Percentiles rank a stretch among this genome's conserved stretches.
These are phyloP conservation scores for Microtus richardsoni DNA, from an alignment of 2,113 vertebrate genomes.

Conservation along the genomic window DNA sequence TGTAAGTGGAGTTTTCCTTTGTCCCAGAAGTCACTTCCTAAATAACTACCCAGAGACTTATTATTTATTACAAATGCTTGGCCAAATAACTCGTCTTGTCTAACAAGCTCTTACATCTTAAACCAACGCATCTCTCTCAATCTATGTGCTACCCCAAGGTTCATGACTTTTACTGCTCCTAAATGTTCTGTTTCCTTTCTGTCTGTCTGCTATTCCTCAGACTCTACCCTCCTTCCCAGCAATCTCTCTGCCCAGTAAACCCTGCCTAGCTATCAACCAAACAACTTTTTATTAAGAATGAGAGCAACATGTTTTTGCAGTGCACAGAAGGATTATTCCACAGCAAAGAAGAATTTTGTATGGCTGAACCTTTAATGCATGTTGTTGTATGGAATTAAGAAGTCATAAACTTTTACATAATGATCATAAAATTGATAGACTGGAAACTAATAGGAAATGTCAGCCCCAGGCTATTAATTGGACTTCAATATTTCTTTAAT, in stretches of 20 bases:
- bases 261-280: not conserved
- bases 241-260: not conserved
- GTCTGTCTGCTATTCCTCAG: not conserved
- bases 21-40: not conserved
- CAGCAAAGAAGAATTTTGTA: not conserved
- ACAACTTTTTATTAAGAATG: not conserved
- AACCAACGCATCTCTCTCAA: not conserved
- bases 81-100: not conserved
- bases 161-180: not conserved
- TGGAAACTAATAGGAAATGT: not conserved
- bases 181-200: not conserved
- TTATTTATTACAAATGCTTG: not conserved
- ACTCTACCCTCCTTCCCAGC: not conserved
- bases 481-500: not conserved
- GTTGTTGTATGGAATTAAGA: not conserved
- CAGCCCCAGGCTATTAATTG: not conserved
- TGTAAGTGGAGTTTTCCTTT: not conserved
- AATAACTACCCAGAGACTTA: not conserved
- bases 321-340: not conserved
- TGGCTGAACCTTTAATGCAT: not conserved
- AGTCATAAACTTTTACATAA: slow-evolving; percentile 8
- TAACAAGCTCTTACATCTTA: not conserved
- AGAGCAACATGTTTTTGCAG: not conserved
- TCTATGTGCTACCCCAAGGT: not conserved
- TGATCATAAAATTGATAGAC: not conserved